Conservation (phyloP, 2,797 vertebrate species). For the Pangasius mekongensis region DNA sequence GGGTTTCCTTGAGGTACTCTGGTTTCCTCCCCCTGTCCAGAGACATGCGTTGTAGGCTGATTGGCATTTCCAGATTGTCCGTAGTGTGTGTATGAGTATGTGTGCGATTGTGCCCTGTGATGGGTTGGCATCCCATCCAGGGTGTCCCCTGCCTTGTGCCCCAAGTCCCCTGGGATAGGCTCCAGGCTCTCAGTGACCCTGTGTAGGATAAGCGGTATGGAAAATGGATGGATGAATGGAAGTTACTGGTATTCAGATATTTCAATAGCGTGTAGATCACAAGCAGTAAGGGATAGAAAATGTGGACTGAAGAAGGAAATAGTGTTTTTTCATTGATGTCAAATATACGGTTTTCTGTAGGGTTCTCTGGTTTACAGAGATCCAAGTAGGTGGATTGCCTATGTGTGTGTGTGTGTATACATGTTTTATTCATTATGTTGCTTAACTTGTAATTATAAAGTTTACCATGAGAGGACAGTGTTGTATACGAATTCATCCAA, state of each 20-base stretch:
- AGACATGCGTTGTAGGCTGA: too few species aligned
- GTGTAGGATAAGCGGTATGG: too few species aligned
- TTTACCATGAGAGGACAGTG: conserved; percentile 10
- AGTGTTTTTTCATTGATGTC: neutral
- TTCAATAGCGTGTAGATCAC: neutral
- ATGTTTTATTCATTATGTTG: neutral
- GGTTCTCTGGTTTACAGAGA: neutral
- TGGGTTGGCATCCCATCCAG: too few species aligned
- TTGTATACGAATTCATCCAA: neutral
- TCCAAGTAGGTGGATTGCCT: neutral
- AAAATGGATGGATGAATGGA: too few species aligned
- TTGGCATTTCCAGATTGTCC: too few species aligned
- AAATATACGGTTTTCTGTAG: neutral
- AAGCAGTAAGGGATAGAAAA: neutral
- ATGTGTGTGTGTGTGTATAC: neutral
- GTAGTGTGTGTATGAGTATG: too few species aligned
- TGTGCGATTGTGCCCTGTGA: too few species aligned
- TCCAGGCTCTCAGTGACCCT: too few species aligned
- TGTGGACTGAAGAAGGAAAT: neutral
- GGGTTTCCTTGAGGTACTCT: too few species aligned
- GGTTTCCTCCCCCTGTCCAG: too few species aligned
- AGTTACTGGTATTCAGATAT: neutral
- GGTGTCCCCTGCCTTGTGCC: too few species aligned
- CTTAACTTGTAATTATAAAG: neutral
- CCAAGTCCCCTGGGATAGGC: too few species aligned